Conservation (phyloP, 2,888 invertebrate species). For the Pseudococcus jackbeardsleyi region DNA sequence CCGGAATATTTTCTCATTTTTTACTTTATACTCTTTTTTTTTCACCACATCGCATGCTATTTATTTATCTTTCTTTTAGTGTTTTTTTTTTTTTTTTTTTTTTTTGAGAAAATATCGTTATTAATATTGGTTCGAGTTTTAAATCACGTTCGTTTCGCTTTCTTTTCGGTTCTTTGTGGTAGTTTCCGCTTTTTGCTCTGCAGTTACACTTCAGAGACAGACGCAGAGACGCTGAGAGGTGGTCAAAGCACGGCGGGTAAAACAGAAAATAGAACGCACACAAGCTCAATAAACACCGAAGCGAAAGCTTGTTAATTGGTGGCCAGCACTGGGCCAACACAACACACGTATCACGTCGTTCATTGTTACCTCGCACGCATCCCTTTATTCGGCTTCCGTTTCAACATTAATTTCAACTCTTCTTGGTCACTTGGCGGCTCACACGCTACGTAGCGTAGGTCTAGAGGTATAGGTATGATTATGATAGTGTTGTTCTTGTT, state of each 20-base stretch:
- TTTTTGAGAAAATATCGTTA: background rate
- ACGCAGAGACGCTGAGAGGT: background rate
- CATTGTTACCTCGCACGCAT: conserved; percentile 48
- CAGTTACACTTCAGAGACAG: no score
- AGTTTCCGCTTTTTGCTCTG: no score
- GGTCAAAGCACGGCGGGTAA: background rate
- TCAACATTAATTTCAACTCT: background rate
- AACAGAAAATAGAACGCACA: background rate
- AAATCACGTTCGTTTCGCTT: background rate
- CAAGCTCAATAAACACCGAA: conserved; percentile 20
- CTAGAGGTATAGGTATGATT: no score
- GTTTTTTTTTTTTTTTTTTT: background rate
- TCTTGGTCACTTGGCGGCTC: background rate
- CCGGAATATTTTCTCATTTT: background rate
- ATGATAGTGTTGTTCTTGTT: no score
- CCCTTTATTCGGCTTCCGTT: conserved; percentile 46
- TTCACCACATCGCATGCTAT: background rate
- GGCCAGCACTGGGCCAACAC: no score
- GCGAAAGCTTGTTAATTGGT: conserved; percentile 32
- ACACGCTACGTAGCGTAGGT: background rate
- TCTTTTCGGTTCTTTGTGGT: background rate
- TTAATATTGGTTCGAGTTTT: background rate
- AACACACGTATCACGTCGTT: conserved; percentile 13
- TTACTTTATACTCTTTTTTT: background rate
- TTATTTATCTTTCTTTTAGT: background rate